A percentile compares a stretch with the other conserved stretches of the same genome.
phyloP scores from a whole-genome alignment of 2,888 invertebrate species.

The Tenthredo notha region DNA sequence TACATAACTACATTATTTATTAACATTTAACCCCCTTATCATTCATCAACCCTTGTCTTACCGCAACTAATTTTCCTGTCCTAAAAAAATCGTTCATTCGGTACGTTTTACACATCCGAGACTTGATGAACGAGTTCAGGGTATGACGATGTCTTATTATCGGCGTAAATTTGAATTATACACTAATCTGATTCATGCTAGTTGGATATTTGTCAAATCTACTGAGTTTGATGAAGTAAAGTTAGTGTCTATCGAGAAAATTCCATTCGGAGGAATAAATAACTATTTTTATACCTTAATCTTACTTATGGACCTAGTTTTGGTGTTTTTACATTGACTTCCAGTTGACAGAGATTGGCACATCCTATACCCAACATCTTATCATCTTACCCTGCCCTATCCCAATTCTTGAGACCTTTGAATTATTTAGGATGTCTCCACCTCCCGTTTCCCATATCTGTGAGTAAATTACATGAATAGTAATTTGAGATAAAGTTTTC shows the following conservation, averaged over 20 bases:
- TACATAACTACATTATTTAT: not conserved
- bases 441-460: constrained; percentile 4
- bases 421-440: not conserved
- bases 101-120: not conserved
- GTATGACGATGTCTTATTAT: not conserved
- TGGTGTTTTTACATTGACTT: not conserved
- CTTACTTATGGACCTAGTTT: no score
- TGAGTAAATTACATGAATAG: not conserved
- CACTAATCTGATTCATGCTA: not conserved
- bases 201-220: not conserved
- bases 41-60: not conserved
- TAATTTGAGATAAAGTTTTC: not conserved
- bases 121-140: not conserved
- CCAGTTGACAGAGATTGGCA: not conserved
- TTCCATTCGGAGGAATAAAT: no score
- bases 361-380: not conserved
- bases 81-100: not conserved
- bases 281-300: no score
- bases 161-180: not conserved
- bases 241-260: no score
- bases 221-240: not conserved
- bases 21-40: not conserved
- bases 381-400: not conserved
- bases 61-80: not conserved
- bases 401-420: not conserved